Conservation (phyloP, 2,888 invertebrate species). For the Phrixothrix hirtus region DNA sequence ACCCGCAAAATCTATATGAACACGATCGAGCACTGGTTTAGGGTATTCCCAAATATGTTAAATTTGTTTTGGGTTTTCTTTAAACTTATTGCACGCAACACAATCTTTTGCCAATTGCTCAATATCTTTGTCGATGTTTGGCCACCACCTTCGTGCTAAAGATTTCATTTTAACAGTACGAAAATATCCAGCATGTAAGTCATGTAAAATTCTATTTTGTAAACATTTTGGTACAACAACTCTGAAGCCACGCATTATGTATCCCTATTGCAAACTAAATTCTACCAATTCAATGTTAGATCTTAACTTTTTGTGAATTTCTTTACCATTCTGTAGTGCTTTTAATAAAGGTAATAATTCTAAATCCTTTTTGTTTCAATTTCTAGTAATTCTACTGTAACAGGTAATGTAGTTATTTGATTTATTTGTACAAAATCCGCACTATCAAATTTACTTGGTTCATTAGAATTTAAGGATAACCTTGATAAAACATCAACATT, state of each 20-base stretch:
- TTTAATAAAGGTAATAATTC: too few species aligned
- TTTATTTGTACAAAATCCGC: constrained; percentile 1
- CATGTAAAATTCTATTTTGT: not conserved
- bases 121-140: not conserved
- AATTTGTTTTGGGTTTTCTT: too few species aligned
- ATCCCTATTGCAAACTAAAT: not conserved
- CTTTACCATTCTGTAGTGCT: too few species aligned
- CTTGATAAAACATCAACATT: constrained; percentile 6
- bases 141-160: not conserved
- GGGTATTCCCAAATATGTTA: constrained; percentile 39
- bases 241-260: not conserved
- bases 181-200: not conserved
- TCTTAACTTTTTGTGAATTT: not conserved
- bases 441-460: not conserved
- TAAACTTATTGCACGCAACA: constrained; percentile 14
- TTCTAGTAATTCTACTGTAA: not conserved
- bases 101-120: not conserved
- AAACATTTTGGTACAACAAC: not conserved
- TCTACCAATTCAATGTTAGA: not conserved
- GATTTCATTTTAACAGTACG: not conserved
- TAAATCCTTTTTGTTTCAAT: not conserved
- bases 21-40: constrained; percentile 35
- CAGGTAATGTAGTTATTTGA: not conserved
- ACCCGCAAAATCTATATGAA: constrained; percentile 45
- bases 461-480: not conserved